Evolutionary conservation across 2,888 invertebrate species (phyloP), one percentile per base, ranked within the genome.

Genomic region (Rhopalosiphum nymphaeae): DNA sequence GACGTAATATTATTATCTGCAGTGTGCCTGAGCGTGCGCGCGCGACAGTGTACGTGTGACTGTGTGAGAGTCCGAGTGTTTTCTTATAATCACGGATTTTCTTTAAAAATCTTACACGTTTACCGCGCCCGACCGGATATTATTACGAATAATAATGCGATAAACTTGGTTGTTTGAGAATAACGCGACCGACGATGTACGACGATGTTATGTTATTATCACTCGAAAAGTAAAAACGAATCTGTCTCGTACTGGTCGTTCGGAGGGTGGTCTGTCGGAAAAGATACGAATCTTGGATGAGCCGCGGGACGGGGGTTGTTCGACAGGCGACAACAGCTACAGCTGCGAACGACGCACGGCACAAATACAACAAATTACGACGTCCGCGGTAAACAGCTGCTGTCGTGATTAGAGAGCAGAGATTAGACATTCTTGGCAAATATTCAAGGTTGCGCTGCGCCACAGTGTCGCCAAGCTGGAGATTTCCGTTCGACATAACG

Each of bases 11-110:
- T 44, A 36, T 78, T 78, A 21, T 36, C 21, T 36, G 36, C 36
- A 1, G 21, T 21, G 78, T 78, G 78, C 78, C 78, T 78, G 78
- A 86, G 44, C 44, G 86, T 86, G 86, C 86, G 86, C 86, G 86
- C 86, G 86, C 29, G 44, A 46, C 44, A 44, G 86, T 86, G 11
- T 46, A 44, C 44, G 44, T 46, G 44, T 53, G 57, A 57, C 29
- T 26, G 44, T 46, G 44, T 53, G 57, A 57, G 36, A 36, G 36
- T 21, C 21, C 21, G 78, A 36, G n/a, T n/a, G 36, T 78, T 78
- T 67, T n/a, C 67, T 67, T 7, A 16, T 36, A 7, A 7, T 67
- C 21, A n/a, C n/a, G n/a, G 7, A 67, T 67, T 67, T 67, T 7
- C n/a, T n/a, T 67, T 67, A 16, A 16, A 67, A 36, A 67, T 16